Percentiles rank a stretch among this genome's conserved stretches.
These are phyloP conservation scores for Iselma pallidipennis DNA, from an alignment of 2,888 invertebrate species.

Conservation along the genomic window DNA sequence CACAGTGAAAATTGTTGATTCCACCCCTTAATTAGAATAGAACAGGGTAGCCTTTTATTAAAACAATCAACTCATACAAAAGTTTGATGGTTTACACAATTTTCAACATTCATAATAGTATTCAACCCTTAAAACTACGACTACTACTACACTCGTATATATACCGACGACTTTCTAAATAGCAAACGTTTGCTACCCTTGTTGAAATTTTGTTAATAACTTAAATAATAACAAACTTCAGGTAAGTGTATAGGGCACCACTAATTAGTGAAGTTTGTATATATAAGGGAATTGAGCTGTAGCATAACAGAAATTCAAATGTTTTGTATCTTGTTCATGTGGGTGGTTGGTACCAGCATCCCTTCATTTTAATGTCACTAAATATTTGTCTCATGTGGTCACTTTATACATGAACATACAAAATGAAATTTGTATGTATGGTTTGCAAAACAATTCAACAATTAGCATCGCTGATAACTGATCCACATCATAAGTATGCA, in stretches of 20 bases:
- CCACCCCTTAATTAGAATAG: no score
- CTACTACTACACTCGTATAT: no score
- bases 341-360: no score
- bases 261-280: not conserved
- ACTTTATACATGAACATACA: no score
- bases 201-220: not conserved
- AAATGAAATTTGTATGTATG: not conserved
- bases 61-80: not conserved
- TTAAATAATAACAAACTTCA: not conserved
- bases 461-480: not conserved
- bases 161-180: not conserved
- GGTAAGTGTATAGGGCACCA: not conserved
- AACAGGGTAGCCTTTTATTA: no score
- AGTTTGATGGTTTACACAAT: not conserved
- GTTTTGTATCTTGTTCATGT: not conserved
- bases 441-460: not conserved
- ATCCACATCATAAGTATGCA: not conserved
- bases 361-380: no score
- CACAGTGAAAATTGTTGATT: no score
- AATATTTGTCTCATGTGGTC: no score
- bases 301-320: not conserved
- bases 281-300: not conserved
- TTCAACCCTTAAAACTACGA: not conserved
- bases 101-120: not conserved
- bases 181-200: not conserved